Evolutionary conservation across 2,113 vertebrate species (phyloP), one percentile per base, ranked within the genome.

Genomic region (Pholis gunnellus): DNA sequence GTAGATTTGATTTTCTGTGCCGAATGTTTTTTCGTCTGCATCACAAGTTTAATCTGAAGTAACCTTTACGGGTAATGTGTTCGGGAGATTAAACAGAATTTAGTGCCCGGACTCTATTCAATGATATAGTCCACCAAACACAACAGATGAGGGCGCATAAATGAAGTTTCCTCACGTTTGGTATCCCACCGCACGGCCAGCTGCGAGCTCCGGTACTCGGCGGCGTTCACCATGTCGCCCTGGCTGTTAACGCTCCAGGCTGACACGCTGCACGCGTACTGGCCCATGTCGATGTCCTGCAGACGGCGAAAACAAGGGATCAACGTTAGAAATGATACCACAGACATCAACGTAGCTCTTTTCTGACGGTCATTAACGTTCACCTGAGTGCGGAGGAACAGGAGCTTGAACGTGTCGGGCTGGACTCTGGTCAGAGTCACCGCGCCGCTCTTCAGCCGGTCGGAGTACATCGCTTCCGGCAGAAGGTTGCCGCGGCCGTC

Each of bases 201-300:
- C 0, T 95, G 68, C 0, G 87, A 79, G 64, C 97, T 97, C 75
- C 88, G 59, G 71, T 95, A 79, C 54, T 97, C 96, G 1, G 94
- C 93, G 56, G 86, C 94, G 90, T 96, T 96, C 59, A 94, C 90
- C 95, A 96, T 91, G 78, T 91, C 95, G 8, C 94, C 95, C 78
- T 96, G 95, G 42, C 82, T 93, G 83, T 90, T 94, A 1, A 80
- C 86, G 0, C 83, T 95, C 98, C 97, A 99, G 0, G 96, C 94
- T 0, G 95, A 96, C 70, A 98, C 92, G 0, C 86, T 90, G 82
- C 98, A 99, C 71, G 92, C 94, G 44, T 98, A 99, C 87, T 85
- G 92, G 38, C 98, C 98, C 86, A 94, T 92, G 89, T 99, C 98
- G 2, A 91, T 87, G 72, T 97, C 96, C 54, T 96, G 92, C n/a